Base-by-base conservation (phyloP, 2,888 invertebrate genomes). In the Tribolium freemani region DNA sequence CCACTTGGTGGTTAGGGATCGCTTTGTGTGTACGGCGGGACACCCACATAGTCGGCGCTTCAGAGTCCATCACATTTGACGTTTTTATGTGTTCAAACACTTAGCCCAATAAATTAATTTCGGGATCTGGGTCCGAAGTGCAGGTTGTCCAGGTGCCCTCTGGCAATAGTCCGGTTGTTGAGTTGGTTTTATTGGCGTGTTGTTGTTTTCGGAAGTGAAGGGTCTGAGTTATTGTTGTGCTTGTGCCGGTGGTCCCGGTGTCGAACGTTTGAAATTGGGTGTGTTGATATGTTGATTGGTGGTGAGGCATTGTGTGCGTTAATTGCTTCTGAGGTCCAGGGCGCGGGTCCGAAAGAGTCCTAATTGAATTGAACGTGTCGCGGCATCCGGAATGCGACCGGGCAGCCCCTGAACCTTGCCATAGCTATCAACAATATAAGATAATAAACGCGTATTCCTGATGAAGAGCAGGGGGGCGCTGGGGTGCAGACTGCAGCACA, bases 371-470 rank as follows among this genome's bases (percentile, higher is more conserved):
- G 67, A 67, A 56, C 54, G 67, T 13, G 50, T 67, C 38, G 50
- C 48, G 61, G 73, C 69, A 66, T 73, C 54, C 66, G 60, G 66
- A 64, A 58, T 69, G 69, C 67, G 71, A 71, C 58, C 68, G 63
- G 69, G 46, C 53, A 63, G 64, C 69, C 69, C 64, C 69, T 72
- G 72, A 72, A 69, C 72, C 63, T 63, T 72, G 72, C 64, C 64
- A 64, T 51, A 9, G 44, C 64, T 57, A 72, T 80, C 78, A 77
- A 80, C 79, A 78, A 79, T 79, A 75, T 76, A 76, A 79, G 78
- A 79, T 79, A 79, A 79, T 77, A 77, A 77, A 77, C 76, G 78
- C 75, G 75, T 77, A 76, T 64, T 72, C 57, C 58, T 64, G 69
- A 69, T 50, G 69, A 57, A 64, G 69, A 64, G 56, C 31, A 31